Percentiles rank a stretch among this genome's conserved stretches.
These are phyloP conservation scores for Coracopsis vasa DNA, from an alignment of 2,113 vertebrate species.

Conservation along the genomic window DNA sequence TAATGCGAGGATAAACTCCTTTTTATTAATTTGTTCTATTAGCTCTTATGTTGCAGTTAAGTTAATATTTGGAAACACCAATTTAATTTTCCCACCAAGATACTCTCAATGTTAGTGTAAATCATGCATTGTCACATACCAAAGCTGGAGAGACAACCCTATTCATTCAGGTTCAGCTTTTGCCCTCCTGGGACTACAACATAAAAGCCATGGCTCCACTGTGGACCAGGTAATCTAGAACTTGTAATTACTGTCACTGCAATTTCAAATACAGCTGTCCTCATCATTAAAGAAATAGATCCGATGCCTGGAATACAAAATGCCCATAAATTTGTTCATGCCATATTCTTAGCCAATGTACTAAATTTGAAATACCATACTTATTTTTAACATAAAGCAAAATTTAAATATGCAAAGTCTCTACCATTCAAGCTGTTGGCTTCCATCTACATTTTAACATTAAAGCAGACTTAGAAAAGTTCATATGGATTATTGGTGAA, in stretches of 20 bases:
- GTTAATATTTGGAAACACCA: not conserved
- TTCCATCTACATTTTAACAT: not conserved
- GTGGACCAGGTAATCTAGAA: conserved; percentile 16
- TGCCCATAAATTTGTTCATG: not conserved
- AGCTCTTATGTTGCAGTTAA: not conserved
- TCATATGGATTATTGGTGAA: not conserved
- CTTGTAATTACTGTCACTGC: conserved; percentile 26
- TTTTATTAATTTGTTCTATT: not conserved
- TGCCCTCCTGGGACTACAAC: not conserved
- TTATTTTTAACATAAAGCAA: not conserved
- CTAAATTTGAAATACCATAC: not conserved
- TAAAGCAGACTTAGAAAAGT: not conserved
- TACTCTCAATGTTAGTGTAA: not conserved
- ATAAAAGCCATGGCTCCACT: not conserved
- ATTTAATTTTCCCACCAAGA: not conserved
- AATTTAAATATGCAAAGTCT: not conserved
- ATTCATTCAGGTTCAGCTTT: not conserved
- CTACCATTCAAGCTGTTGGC: not conserved
- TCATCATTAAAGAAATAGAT: not conserved
- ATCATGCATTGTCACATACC: not conserved
- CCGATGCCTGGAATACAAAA: not conserved
- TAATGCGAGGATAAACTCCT: not conserved
- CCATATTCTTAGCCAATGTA: not conserved
- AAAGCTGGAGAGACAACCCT: not conserved
- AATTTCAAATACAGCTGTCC: conserved; percentile 1